Conservation (phyloP, 2,888 invertebrate genomes). For the Dolomedes plantarius region DNA sequence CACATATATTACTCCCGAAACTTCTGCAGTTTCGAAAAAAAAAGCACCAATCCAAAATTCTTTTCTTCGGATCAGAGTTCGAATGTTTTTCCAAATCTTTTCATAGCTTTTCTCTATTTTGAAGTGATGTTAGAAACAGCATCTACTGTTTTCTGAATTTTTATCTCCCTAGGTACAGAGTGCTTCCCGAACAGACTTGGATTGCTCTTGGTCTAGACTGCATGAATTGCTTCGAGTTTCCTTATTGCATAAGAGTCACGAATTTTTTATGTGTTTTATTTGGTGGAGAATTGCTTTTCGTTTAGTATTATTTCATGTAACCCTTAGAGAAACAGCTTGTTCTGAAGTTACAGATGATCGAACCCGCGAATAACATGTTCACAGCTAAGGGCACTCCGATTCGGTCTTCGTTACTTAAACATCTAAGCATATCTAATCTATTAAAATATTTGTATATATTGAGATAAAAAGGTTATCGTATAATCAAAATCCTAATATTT, state of each 20-base stretch:
- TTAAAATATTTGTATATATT: no score
- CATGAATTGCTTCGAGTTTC: constrained; percentile 48
- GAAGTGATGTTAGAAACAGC: constrained; percentile 12
- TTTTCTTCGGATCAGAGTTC: no score
- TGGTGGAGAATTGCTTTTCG: constrained; percentile 48
- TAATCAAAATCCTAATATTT: no score
- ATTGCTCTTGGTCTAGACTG: constrained; percentile 49
- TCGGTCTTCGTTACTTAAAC: no score
- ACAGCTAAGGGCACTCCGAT: no score
- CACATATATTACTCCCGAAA: no score
- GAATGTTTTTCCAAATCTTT: neutral
- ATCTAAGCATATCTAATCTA: no score
- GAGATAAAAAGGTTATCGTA: no score
- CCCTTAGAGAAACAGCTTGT: constrained; percentile 34
- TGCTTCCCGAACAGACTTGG: constrained; percentile 30
- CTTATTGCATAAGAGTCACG: constrained; percentile 36
- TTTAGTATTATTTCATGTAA: constrained; percentile 55
- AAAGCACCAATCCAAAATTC: no score
- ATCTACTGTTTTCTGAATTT: constrained; percentile 57
- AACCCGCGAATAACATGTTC: no score
- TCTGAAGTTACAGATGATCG: no score
- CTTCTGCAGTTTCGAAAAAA: no score
- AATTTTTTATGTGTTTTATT: neutral
- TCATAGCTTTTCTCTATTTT: neutral
- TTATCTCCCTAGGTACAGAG: neutral